Conservation (phyloP, 1,140 invertebrate species). For the Holcopasites calliopsidis region DNA sequence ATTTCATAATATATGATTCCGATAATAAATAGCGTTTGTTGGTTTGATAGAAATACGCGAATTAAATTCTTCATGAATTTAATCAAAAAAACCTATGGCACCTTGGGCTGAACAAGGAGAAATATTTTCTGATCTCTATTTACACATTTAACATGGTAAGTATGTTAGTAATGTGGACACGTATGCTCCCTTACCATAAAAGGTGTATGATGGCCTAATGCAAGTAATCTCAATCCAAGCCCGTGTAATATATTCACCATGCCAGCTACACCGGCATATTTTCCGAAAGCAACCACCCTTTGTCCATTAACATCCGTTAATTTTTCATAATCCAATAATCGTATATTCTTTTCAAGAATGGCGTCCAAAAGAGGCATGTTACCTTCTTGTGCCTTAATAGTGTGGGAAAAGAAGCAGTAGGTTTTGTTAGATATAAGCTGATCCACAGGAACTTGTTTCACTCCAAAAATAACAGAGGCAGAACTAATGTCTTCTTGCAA, state of each 20-base stretch:
- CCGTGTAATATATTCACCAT: conserved; percentile 99
- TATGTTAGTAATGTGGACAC: not conserved
- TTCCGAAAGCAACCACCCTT: conserved; percentile 98
- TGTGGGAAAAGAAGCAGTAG: conserved; percentile 99
- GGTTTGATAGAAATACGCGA: too few species aligned
- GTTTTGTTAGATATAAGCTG: conserved; percentile 96
- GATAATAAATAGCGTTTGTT: too few species aligned
- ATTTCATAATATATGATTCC: too few species aligned
- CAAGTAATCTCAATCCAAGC: conserved; percentile 94
- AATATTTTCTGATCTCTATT: too few species aligned
- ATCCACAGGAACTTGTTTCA: conserved; percentile 98
- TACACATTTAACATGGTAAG: too few species aligned
- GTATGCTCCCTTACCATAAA: conserved; percentile 89
- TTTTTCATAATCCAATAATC: conserved; percentile 98
- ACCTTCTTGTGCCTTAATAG: conserved; percentile 98
- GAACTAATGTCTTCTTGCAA: conserved; percentile 98
- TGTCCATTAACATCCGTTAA: conserved; percentile 94
- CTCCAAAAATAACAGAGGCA: conserved; percentile 97
- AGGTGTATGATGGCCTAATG: conserved; percentile 98
- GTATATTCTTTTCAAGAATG: conserved; percentile 97
- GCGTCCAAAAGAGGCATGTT: conserved; percentile 99
- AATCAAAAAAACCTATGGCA: too few species aligned
- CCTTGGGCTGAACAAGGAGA: too few species aligned
- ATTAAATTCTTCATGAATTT: too few species aligned
- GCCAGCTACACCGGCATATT: conserved; percentile 98